Evolutionary conservation across 2,888 invertebrate species (phyloP).

Genomic region (Hartigia nigra): DNA sequence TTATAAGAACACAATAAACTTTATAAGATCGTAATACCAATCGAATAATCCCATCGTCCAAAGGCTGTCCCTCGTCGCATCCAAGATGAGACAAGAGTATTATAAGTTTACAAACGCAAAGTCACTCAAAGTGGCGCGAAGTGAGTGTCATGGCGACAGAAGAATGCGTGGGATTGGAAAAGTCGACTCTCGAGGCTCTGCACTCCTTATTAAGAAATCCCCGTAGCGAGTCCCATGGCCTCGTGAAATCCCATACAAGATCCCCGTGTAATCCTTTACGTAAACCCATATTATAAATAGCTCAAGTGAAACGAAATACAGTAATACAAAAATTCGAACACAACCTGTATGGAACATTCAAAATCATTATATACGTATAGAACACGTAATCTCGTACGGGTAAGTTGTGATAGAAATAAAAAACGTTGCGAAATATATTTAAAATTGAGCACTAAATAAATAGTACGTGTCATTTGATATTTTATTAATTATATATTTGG

Average conservation of each 20-base stretch:
- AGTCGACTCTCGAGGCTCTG: slow-evolving; percentile 42
- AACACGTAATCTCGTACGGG: background rate
- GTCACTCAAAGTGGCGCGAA: background rate
- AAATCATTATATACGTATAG: background rate
- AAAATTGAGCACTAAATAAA: background rate
- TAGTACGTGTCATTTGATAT: background rate
- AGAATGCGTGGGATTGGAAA: slow-evolving; percentile 47
- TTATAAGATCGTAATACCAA: background rate
- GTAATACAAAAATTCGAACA: background rate
- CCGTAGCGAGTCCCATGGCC: background rate
- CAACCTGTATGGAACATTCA: background rate
- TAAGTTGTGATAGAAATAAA: background rate
- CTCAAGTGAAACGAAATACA: background rate
- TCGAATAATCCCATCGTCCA: background rate
- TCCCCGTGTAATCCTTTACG: background rate
- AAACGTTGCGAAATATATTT: background rate
- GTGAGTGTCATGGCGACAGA: background rate
- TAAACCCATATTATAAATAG: background rate
- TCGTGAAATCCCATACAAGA: background rate
- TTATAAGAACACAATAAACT: background rate
- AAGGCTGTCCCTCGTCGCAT: background rate
- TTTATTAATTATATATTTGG: background rate
- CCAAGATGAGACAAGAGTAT: background rate
- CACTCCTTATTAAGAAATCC: slow-evolving; percentile 52
- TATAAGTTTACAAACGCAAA: background rate